Percentiles rank a stretch among this genome's conserved stretches.
Evolutionary conservation across 1,140 invertebrate genomes (phyloP).

Genomic region (Vanessa atalanta): DNA sequence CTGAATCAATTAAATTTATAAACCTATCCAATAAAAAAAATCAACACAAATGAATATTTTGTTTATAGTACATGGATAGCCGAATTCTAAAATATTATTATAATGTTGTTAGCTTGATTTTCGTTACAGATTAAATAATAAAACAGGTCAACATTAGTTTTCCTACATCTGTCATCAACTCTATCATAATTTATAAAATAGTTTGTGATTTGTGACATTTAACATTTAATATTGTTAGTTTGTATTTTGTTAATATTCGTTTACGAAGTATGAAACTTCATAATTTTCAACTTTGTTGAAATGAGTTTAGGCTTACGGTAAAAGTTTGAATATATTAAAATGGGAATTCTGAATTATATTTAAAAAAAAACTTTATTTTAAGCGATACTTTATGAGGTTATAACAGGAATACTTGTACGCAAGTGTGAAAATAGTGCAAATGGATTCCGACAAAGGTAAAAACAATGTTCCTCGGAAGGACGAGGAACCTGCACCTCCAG

Average conservation of each 20-base stretch:
- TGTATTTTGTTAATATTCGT: slow-evolving; percentile 4
- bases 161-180: too few species aligned
- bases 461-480: slow-evolving; percentile 11
- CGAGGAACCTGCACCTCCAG: slow-evolving; percentile 42
- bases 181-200: too few species aligned
- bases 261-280: background rate
- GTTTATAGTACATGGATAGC: too few species aligned
- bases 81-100: too few species aligned
- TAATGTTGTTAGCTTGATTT: too few species aligned
- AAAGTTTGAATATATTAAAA: background rate
- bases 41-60: too few species aligned
- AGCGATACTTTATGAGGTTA: slow-evolving; percentile 13
- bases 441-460: slow-evolving; percentile 26
- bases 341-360: background rate
- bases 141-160: too few species aligned
- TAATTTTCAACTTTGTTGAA: background rate
- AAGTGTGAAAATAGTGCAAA: slow-evolving; percentile 24
- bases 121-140: too few species aligned
- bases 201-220: slow-evolving; percentile 1
- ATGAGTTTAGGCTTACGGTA: background rate
- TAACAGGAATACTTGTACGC: slow-evolving; percentile 5
- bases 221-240: background rate
- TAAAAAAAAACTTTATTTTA: slow-evolving; percentile 1
- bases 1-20: too few species aligned
- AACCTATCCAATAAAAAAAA: too few species aligned